Evolutionary conservation across 2,797 vertebrate genomes (phyloP), one percentile per base, ranked within the genome.

Genomic region (Spea hammondii): DNA sequence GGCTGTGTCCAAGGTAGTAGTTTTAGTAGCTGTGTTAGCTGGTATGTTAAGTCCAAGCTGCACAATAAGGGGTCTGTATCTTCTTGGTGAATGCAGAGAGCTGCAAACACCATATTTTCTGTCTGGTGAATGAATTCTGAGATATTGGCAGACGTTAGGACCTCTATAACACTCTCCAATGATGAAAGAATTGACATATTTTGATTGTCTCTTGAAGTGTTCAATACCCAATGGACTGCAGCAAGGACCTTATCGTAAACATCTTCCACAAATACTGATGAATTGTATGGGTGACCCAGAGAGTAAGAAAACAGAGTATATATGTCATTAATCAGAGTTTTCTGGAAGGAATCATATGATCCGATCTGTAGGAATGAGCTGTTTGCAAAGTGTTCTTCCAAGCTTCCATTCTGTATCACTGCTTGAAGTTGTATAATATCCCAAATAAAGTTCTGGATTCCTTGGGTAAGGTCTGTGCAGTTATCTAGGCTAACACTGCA

Each of bases 41-140:
- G 46, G 6, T 46, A 57, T 6, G 51, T 72, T 11, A 81, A 32
- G n/a, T 81, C 46, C n/a, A 81, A 60, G 57, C 65, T 81, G 54
- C 79, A 81, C 14, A 76, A 46, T 67, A 66, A 44, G 32, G 64
- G 74, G 2, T 67, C 53, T 45, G 46, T 5, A 7, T 59, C 53
- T 53, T 62, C 51, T 9, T 77, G 68, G 44, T 54, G 54, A 6
- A 7, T 44, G 51, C 74, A 81, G n/a, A 5, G 65, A 12, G 54
- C 68, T 6, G 55, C 14, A 7, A 10, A 5, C 4, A 81, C 11
- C 64, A 81, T 12, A 13, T 10, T 68, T 60, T 81, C 50, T 10
- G 60, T 55, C 44, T 81, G 79, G 4, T 10, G 54, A 68, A 81
- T 9, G 14, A 77, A 46, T 6, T 81, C 62, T 48, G 54, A 76